A percentile compares a stretch with the other conserved stretches of the same genome.
phyloP scores from a whole-genome alignment of 2,113 vertebrate species.

The Ophthalmolycus amberensis region DNA sequence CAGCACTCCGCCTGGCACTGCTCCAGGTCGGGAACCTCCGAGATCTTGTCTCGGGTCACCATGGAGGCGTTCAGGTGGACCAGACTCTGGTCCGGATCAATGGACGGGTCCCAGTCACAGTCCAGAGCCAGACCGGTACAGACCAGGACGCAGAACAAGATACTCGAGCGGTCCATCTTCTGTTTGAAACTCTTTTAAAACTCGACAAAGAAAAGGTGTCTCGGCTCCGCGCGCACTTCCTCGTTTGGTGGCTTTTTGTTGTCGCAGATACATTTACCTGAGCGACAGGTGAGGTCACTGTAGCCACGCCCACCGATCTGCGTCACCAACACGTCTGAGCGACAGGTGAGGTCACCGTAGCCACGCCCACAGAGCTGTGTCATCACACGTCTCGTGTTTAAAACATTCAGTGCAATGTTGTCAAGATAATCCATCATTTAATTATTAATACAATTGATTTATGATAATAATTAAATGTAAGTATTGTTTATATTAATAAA shows the following conservation, averaged over 20 bases:
- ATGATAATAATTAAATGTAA: too few species aligned
- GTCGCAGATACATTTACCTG: constrained; percentile 60
- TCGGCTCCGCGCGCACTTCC: constrained; percentile 47
- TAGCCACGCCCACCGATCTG: constrained; percentile 27
- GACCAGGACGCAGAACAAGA: not conserved
- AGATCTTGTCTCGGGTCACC: not conserved
- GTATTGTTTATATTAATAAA: too few species aligned
- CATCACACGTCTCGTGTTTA: not conserved
- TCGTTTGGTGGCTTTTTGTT: constrained; percentile 11
- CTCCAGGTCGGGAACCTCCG: not conserved
- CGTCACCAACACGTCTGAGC: constrained; percentile 31
- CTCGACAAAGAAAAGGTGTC: too few species aligned
- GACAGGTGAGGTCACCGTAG: constrained; percentile 55
- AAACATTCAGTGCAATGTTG: not conserved
- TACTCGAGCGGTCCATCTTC: not conserved
- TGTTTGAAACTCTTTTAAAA: too few species aligned
- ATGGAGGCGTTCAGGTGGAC: not conserved
- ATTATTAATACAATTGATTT: not conserved
- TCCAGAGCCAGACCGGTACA: not conserved
- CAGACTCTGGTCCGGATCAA: constrained; percentile 10
- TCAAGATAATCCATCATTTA: not conserved
- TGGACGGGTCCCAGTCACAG: constrained; percentile 56
- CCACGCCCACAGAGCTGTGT: constrained; percentile 35
- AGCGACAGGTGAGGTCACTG: constrained; percentile 57
- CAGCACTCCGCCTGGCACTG: constrained; percentile 69